A percentile compares a stretch with the other conserved stretches of the same genome.
Conservation (phyloP, 2,797 vertebrate species). For the Botia almorhae region DNA sequence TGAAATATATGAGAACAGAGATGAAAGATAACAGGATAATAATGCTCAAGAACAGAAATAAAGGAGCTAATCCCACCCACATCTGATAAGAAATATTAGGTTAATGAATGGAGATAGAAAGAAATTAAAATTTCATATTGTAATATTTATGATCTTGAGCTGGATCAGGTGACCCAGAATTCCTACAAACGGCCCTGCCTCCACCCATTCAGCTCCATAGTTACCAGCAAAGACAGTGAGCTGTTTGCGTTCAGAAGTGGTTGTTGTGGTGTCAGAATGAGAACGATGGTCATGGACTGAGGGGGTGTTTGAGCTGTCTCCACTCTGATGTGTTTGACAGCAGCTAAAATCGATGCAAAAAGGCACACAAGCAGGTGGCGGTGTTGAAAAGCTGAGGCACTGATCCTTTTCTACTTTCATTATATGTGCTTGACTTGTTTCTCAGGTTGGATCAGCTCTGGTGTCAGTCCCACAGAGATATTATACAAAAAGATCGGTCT, state of each 20-base stretch:
- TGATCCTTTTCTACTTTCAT: slow-evolving; percentile 1
- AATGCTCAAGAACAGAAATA: not conserved
- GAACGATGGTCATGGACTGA: not conserved
- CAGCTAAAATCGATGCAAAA: slow-evolving; percentile 10
- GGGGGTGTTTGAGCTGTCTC: slow-evolving; percentile 36
- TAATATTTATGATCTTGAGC: not conserved
- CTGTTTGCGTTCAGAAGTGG: slow-evolving; percentile 35
- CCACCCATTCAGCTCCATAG: slow-evolving; percentile 9
- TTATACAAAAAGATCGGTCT: slow-evolving; percentile 5
- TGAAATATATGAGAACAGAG: too few relatives aligned
- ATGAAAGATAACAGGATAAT: not conserved
- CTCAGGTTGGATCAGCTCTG: not conserved
- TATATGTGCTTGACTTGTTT: slow-evolving; percentile 15
- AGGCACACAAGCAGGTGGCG: slow-evolving; percentile 31
- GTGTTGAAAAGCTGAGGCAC: not conserved
- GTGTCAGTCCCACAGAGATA: slow-evolving; percentile 5
- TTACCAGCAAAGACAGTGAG: slow-evolving; percentile 18
- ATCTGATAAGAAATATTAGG: too few relatives aligned
- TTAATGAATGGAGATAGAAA: not conserved
- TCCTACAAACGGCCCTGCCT: too few relatives aligned
- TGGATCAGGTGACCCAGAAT: too few relatives aligned
- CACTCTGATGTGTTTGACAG: slow-evolving; percentile 42
- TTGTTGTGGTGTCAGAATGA: slow-evolving; percentile 27
- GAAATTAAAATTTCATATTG: not conserved
- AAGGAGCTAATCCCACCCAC: not conserved